Evolutionary conservation across 1,140 invertebrate genomes (phyloP), one percentile per base, ranked within the genome.

Genomic region (Araneus ventricosus): DNA sequence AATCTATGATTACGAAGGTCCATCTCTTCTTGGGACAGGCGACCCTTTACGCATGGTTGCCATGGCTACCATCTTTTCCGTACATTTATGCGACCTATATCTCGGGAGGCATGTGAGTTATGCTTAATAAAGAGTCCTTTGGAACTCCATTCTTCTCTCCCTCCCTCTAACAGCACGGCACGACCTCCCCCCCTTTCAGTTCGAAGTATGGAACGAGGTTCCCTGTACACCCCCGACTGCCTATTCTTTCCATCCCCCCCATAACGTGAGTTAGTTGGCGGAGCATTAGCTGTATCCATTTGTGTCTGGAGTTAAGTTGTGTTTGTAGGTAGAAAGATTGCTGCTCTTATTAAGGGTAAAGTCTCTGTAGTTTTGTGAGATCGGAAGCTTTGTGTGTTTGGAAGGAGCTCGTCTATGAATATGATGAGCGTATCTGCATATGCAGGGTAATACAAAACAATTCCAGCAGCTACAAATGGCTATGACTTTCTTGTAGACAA

Each of bases 101-200:
- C 90, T 92, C 63, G 37, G 80, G 84, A 92, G 90, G 90, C 90
- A 92, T 70, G 90, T 92, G 90, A 92, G 90, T 92, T 92, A 92
- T 92, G 90, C 84, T 92, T 92, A 92, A 92, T 92, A 92, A 92
- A 92, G 90, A 92, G 37, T 86, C 90, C 90, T 86, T 92, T 92
- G 80, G 88, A 90, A 90, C 90, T 85, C 80, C 80, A 92, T 86
- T 92, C 90, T 92, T 85, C 79, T 70, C 90, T 61, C 79, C 37
- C 45, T n/a, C 79, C 75, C 41, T 39, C 41, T 14, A 37, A 37
- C 37, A 30, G 85, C 57, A n/a, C 30, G 22, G 80, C 20, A 27
- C 80, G 37, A 45, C 80, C 80, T 41, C 37, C 41, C 39, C 39
- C 39, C 37, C 30, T 7, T 80, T 39, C 30, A 27, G 45, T 57